Conservation (phyloP, 2,113 vertebrate species). For the Carassius carassius region DNA sequence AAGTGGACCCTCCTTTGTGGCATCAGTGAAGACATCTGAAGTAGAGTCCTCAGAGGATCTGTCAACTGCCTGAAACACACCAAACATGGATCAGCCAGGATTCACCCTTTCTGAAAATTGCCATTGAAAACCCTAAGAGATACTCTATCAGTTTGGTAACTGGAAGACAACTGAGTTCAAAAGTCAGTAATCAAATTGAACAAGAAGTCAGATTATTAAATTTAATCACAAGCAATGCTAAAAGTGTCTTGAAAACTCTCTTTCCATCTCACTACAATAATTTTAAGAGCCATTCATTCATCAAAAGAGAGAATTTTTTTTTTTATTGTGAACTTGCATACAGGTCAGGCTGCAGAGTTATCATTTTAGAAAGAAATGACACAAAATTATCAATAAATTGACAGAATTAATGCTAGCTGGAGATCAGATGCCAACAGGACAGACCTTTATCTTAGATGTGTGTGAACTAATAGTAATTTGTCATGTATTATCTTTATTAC, state of each 20-base stretch:
- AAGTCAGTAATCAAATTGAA: too few relatives aligned
- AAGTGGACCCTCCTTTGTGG: slow-evolving; percentile 90
- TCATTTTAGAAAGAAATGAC: not conserved
- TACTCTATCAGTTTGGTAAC: not conserved
- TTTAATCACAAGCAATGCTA: too few relatives aligned
- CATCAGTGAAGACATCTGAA: slow-evolving; percentile 90
- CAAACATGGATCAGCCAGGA: slow-evolving; percentile 2
- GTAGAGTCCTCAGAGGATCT: slow-evolving; percentile 92
- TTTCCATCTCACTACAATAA: not conserved
- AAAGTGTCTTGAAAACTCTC: too few relatives aligned
- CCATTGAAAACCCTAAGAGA: not conserved
- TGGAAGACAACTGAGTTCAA: not conserved
- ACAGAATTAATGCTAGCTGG: not conserved
- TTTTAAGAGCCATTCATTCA: not conserved
- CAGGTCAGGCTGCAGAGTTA: not conserved
- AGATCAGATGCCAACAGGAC: not conserved
- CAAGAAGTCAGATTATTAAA: too few relatives aligned
- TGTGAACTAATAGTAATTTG: not conserved
- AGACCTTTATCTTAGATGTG: not conserved
- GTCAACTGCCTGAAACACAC: slow-evolving; percentile 75
- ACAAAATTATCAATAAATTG: not conserved
- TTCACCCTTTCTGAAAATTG: not conserved
- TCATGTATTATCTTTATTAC: not conserved
- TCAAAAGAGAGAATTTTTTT: not conserved
- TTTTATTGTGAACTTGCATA: not conserved